phyloP scores from a whole-genome alignment of 2,797 vertebrate genomes.

The Amblyraja radiata region DNA sequence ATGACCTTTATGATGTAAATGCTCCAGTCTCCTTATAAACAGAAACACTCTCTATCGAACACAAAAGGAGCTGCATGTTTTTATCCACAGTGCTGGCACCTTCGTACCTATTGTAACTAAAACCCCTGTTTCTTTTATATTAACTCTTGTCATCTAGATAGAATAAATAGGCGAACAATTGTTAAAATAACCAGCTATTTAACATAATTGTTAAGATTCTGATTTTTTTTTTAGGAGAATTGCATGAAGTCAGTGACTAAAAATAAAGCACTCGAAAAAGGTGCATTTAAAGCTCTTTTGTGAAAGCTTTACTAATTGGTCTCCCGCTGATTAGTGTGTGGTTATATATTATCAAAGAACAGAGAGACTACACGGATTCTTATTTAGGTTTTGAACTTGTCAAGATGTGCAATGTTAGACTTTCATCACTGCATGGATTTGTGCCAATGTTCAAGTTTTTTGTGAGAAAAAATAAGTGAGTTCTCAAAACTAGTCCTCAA shows the following conservation, averaged over 20 bases:
- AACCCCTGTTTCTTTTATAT: background rate
- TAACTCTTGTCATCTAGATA: background rate
- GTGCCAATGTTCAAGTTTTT: too few relatives aligned
- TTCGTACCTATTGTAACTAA: background rate
- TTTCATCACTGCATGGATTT: background rate
- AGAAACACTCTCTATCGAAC: background rate
- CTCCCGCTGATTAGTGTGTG: too few relatives aligned
- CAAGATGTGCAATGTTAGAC: background rate
- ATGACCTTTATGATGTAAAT: slow-evolving; percentile 31
- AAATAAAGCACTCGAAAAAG: background rate
- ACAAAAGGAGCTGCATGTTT: background rate
- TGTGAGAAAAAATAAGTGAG: too few relatives aligned
- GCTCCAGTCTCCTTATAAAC: background rate
- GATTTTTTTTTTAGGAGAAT: background rate
- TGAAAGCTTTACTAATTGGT: background rate
- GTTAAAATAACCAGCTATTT: background rate
- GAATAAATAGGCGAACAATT: background rate
- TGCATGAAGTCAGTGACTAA: background rate
- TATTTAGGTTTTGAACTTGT: background rate
- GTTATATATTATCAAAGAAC: too few relatives aligned
- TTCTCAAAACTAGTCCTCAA: too few relatives aligned
- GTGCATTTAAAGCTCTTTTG: background rate
- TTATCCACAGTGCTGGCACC: background rate
- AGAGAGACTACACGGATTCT: background rate
- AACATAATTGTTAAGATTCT: background rate